These are phyloP conservation scores for Leuciscus idus DNA, from an alignment of 2,113 vertebrate genomes.

Conservation along the genomic window DNA sequence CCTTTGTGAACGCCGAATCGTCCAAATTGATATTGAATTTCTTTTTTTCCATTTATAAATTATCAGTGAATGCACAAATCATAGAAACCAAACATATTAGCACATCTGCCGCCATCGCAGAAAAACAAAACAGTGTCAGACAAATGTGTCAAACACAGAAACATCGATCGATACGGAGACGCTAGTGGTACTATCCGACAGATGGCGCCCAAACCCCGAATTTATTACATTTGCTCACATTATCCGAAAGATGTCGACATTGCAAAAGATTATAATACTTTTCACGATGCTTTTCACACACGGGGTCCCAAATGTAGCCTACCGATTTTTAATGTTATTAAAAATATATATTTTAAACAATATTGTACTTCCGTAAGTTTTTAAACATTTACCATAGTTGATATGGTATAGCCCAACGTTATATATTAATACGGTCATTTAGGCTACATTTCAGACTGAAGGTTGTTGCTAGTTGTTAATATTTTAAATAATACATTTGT, in stretches of 20 bases:
- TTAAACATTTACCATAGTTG: no score
- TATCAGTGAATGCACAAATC: not conserved
- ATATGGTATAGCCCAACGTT: no score
- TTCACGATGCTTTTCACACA: not conserved
- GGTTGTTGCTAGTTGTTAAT: not conserved
- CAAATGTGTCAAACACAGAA: not conserved
- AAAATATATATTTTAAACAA: no score
- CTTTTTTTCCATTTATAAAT: constrained; percentile 68
- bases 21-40: constrained; percentile 77
- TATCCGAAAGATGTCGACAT: not conserved
- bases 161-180: not conserved
- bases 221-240: not conserved
- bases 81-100: not conserved
- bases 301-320: not conserved
- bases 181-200: not conserved
- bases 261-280: no score
- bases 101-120: not conserved
- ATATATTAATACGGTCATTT: not conserved
- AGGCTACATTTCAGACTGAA: not conserved
- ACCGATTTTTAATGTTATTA: not conserved
- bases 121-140: not conserved
- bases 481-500: no score
- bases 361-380: no score
- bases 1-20: constrained; percentile 73
- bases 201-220: constrained; percentile 15